These are phyloP conservation scores for Eira barbara DNA, from an alignment of 2,113 vertebrate genomes.

Conservation along the genomic window DNA sequence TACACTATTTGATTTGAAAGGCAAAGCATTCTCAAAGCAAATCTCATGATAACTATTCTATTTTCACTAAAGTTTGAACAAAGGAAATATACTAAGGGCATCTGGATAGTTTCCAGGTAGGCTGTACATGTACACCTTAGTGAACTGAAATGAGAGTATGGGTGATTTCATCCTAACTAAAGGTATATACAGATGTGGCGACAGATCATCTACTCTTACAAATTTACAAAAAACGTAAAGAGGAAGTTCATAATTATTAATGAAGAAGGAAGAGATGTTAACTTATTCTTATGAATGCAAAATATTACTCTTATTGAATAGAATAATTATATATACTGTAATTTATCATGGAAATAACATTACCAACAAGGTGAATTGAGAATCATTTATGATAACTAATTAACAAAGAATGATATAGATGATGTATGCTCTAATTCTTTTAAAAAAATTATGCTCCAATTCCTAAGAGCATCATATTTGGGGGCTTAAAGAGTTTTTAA, in stretches of 20 bases:
- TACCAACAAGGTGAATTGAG: neutral
- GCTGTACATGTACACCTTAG: neutral
- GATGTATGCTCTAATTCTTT: neutral
- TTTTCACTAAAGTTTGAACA: neutral
- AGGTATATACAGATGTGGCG: neutral
- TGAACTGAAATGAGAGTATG: neutral
- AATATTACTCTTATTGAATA: neutral
- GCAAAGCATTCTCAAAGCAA: neutral
- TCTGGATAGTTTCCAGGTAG: neutral
- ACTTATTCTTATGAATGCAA: neutral
- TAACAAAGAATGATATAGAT: neutral
- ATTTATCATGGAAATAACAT: neutral
- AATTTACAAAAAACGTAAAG: neutral
- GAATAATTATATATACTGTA: neutral
- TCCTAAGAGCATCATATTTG: neutral
- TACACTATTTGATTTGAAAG: neutral
- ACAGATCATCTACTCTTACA: neutral
- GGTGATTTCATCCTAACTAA: neutral
- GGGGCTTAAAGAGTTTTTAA: neutral
- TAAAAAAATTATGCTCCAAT: neutral
- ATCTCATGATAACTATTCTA: neutral
- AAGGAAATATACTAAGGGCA: neutral
- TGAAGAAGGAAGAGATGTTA: neutral
- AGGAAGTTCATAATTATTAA: neutral
- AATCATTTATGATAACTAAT: neutral